These are phyloP conservation scores for Limnodromus scolopaceus DNA, from an alignment of 2,797 vertebrate genomes.

Conservation along the genomic window DNA sequence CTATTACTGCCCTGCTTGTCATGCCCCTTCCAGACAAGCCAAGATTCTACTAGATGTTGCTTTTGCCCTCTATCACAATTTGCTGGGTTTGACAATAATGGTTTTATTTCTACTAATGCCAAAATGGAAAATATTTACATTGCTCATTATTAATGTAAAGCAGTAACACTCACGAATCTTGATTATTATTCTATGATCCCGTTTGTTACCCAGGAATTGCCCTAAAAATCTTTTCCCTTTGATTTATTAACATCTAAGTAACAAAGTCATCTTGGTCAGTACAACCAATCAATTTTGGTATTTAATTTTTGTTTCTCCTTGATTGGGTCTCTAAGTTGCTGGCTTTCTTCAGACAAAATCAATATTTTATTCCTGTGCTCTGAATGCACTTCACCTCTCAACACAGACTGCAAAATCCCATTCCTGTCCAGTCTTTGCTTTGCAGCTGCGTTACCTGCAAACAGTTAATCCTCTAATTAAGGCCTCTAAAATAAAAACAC, in stretches of 20 bases:
- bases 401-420: slow-evolving; percentile 13
- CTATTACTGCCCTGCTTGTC: background rate
- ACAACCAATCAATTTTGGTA: slow-evolving; percentile 90
- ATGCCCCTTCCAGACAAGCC: background rate
- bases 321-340: slow-evolving; percentile 83
- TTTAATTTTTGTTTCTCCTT: slow-evolving; percentile 91
- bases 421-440: background rate
- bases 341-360: slow-evolving; percentile 82
- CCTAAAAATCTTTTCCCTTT: slow-evolving; percentile 76
- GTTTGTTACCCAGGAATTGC: slow-evolving; percentile 42
- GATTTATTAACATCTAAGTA: slow-evolving; percentile 92
- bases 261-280: slow-evolving; percentile 80
- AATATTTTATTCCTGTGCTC: slow-evolving; percentile 81
- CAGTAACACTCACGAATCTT: slow-evolving; percentile 40
- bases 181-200: slow-evolving; percentile 69
- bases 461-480: background rate
- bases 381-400: slow-evolving; percentile 57
- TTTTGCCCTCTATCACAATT: background rate
- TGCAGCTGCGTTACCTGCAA: background rate
- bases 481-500: background rate
- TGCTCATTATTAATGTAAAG: slow-evolving; percentile 42
- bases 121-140: slow-evolving; percentile 30
- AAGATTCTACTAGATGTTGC: background rate
- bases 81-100: background rate
- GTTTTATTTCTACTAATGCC: background rate